Evolutionary conservation across 2,113 vertebrate species (phyloP).

Genomic region (Corydoras maculifer): DNA sequence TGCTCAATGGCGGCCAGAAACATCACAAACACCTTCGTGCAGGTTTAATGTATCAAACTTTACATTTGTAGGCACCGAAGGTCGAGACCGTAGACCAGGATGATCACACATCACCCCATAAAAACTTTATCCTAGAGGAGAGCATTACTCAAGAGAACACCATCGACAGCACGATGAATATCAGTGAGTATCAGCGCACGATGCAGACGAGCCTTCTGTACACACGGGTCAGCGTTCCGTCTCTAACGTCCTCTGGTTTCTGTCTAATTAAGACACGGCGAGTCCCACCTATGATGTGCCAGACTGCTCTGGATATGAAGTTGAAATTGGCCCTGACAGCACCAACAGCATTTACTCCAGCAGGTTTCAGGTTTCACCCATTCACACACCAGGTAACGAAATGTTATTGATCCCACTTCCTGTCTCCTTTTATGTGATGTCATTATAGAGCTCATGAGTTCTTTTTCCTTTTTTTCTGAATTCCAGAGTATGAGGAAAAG

Average conservation of each 20-base stretch:
- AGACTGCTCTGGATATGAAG: conserved; percentile 39
- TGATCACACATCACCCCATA: conserved; percentile 61
- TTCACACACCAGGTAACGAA: conserved; percentile 48
- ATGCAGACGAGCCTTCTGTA: background rate
- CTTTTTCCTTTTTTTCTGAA: conserved; percentile 23
- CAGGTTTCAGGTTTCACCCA: conserved; percentile 64
- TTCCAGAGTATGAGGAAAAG: conserved; percentile 39
- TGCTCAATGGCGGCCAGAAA: background rate
- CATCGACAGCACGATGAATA: conserved; percentile 62
- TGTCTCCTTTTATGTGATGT: background rate
- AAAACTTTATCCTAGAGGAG: conserved; percentile 50
- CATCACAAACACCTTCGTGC: background rate
- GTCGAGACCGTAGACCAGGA: conserved; percentile 65
- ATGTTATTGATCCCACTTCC: background rate
- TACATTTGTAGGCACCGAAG: conserved; percentile 6
- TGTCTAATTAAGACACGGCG: conserved; percentile 15
- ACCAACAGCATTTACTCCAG: conserved; percentile 3
- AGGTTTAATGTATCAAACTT: background rate
- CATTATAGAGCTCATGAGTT: conserved; percentile 1
- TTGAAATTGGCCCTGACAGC: conserved; percentile 46
- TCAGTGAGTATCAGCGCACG: conserved; percentile 60
- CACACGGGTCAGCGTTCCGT: too few species aligned
- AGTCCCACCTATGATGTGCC: conserved; percentile 37
- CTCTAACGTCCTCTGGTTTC: background rate
- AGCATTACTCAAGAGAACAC: conserved; percentile 67